Percentiles rank a stretch among this genome's conserved stretches.
phyloP scores from a whole-genome alignment of 2,113 vertebrate genomes.

The Crotalus horridus region DNA sequence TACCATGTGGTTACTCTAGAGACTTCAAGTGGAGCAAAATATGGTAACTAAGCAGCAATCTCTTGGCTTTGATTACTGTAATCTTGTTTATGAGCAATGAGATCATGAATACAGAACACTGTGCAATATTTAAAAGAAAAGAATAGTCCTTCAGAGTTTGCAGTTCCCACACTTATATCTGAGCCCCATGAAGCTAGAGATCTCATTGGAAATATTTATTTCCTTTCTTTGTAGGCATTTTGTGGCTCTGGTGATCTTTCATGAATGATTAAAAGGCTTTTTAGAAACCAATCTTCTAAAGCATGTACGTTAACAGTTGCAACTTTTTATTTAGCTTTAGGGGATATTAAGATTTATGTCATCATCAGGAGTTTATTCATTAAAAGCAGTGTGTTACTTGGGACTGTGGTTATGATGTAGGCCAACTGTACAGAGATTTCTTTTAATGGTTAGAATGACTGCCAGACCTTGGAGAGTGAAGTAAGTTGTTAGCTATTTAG shows the following conservation, averaged over 20 bases:
- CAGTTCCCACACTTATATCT: neutral
- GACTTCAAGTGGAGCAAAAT: neutral
- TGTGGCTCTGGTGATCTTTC: neutral
- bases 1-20: neutral
- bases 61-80: neutral
- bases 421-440: neutral
- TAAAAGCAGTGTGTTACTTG: neutral
- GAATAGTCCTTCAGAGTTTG: neutral
- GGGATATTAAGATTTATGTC: constrained; percentile 17
- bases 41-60: neutral
- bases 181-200: neutral
- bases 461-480: neutral
- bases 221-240: neutral
- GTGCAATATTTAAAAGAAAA: constrained; percentile 1
- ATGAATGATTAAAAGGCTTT: constrained; percentile 7
- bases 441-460: constrained; percentile 1
- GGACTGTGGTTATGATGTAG: neutral
- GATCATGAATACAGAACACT: neutral
- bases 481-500: constrained; percentile 19
- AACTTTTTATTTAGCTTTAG: constrained; percentile 19
- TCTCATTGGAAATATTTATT: neutral
- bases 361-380: constrained; percentile 5
- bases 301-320: neutral
- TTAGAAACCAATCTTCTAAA: constrained; percentile 5
- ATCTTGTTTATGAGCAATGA: neutral